Conservation (phyloP, 2,113 vertebrate genomes). For the Recurvirostra avosetta region DNA sequence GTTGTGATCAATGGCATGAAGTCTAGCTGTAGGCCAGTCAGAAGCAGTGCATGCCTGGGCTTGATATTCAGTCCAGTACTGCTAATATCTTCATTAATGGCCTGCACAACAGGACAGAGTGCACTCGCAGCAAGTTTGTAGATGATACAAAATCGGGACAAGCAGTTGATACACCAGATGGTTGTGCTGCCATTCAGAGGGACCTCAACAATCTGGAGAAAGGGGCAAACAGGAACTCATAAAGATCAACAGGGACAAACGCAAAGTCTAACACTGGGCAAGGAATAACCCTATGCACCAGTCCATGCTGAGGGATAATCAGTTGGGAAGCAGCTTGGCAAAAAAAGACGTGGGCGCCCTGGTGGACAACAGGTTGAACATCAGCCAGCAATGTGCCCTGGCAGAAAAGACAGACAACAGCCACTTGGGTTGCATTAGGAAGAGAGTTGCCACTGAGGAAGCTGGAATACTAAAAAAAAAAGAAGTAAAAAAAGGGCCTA, state of each 20-base stretch:
- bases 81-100: neutral
- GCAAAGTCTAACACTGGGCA: neutral
- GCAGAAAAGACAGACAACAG: neutral
- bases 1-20: neutral
- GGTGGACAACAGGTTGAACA: neutral
- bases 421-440: neutral
- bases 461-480: neutral
- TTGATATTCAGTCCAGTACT: no score
- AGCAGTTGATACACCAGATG: neutral
- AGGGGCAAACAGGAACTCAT: neutral
- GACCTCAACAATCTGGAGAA: neutral
- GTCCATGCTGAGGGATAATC: neutral
- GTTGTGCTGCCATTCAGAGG: neutral
- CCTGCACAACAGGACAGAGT: neutral
- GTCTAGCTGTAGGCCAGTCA: neutral
- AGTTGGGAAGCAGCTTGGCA: neutral
- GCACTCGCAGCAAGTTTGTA: neutral
- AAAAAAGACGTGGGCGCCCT: neutral
- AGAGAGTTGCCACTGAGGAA: neutral
- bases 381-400: neutral
- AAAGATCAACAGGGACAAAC: neutral
- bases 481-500: neutral
- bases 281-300: neutral
- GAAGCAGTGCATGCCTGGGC: accelerated
- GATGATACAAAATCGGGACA: neutral